Percentiles rank a stretch among this genome's conserved stretches.
phyloP scores from a whole-genome alignment of 2,888 invertebrate species.

The Labia minor region DNA sequence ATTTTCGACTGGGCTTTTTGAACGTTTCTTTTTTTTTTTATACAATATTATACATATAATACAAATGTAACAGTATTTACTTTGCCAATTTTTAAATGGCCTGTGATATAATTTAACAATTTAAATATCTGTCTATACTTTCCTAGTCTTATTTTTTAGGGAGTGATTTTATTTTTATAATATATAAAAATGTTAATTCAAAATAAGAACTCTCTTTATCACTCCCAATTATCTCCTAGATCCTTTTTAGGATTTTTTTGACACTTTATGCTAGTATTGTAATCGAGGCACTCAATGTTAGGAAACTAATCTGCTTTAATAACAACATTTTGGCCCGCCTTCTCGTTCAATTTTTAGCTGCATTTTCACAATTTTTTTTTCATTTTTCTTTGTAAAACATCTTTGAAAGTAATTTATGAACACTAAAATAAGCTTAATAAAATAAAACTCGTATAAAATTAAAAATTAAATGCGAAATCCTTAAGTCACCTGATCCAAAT shows the following conservation, averaged over 20 bases:
- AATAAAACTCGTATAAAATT: not conserved
- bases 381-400: too few species aligned
- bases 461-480: slow-evolving; percentile 3
- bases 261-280: slow-evolving; percentile 26
- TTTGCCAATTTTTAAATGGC: not conserved
- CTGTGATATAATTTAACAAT: slow-evolving; percentile 6
- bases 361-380: slow-evolving; percentile 14
- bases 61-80: not conserved
- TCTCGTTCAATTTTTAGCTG: slow-evolving; percentile 13
- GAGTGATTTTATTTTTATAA: slow-evolving; percentile 20
- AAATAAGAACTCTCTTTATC: slow-evolving; percentile 28
- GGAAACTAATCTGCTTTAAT: slow-evolving; percentile 28
- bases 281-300: slow-evolving; percentile 29
- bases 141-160: not conserved
- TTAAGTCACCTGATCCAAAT: slow-evolving; percentile 27
- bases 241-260: slow-evolving; percentile 25
- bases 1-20: not conserved
- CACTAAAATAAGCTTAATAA: not conserved
- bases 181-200: slow-evolving; percentile 28
- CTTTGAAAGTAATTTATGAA: not conserved
- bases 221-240: slow-evolving; percentile 25
- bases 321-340: slow-evolving; percentile 23
- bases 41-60: slow-evolving; percentile 5
- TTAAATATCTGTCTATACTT: not conserved
- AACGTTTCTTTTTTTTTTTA: not conserved